Percentiles rank a stretch among this genome's conserved stretches.
These are phyloP conservation scores for Pseudomyrmex gracilis DNA, from an alignment of 1,140 invertebrate genomes.

Conservation along the genomic window DNA sequence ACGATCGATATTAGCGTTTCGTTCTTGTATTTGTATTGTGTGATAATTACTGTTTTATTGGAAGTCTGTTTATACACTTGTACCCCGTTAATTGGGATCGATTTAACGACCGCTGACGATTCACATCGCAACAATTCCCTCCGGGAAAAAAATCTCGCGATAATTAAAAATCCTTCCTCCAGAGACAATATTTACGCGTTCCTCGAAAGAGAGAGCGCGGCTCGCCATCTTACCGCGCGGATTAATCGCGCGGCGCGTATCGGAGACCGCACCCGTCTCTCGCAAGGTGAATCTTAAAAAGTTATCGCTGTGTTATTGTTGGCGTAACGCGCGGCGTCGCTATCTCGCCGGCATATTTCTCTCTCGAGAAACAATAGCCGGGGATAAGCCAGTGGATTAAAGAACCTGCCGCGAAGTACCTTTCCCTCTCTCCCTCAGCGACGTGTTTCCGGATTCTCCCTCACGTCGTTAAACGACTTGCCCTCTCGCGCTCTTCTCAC, in stretches of 20 bases:
- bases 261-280: neutral
- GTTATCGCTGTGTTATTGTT: constrained; percentile 25
- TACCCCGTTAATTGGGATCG: neutral
- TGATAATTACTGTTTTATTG: constrained; percentile 34
- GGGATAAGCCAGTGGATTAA: constrained; percentile 48
- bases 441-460: neutral
- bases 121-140: too few relatives aligned
- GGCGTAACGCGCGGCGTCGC: constrained; percentile 1
- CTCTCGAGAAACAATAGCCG: constrained; percentile 25
- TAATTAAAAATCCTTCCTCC: constrained; percentile 24
- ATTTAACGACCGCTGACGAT: neutral
- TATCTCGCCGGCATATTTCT: constrained; percentile 18
- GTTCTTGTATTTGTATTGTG: constrained; percentile 13
- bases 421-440: neutral
- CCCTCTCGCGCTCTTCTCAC: constrained; percentile 35
- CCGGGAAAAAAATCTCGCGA: neutral
- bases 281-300: constrained; percentile 2
- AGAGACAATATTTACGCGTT: neutral
- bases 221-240: neutral
- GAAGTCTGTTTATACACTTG: constrained; percentile 22
- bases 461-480: neutral
- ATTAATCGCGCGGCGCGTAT: neutral
- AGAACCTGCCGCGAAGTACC: constrained; percentile 34
- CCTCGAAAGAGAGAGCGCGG: neutral
- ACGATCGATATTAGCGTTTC: constrained; percentile 3